phyloP scores from a whole-genome alignment of 2,797 vertebrate species.

The Parauchenoglanis punctatus region DNA sequence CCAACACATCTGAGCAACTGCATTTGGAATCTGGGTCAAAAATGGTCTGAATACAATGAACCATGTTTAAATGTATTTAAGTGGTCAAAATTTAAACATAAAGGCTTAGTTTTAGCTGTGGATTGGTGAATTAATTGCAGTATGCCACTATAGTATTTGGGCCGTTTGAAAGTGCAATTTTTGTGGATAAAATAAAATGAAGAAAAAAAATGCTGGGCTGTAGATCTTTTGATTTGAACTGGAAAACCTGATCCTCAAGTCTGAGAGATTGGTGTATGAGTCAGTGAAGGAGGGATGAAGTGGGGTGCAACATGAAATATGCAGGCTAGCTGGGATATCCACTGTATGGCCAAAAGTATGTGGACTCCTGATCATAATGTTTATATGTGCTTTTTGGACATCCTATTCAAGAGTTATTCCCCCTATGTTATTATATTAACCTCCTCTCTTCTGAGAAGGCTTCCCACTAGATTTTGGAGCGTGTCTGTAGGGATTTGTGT shows the following conservation, averaged over 20 bases:
- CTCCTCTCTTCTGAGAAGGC: not conserved
- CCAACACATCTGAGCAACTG: conserved; percentile 2
- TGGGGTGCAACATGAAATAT: not conserved
- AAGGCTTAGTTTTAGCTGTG: not conserved
- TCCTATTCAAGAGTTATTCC: not conserved
- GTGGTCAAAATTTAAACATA: not conserved
- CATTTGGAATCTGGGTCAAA: conserved; percentile 8
- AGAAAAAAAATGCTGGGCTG: not conserved
- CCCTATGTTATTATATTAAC: not conserved
- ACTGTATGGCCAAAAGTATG: not conserved
- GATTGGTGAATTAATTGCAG: not conserved
- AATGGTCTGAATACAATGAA: not conserved
- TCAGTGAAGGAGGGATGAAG: not conserved
- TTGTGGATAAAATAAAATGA: not conserved
- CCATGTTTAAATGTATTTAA: conserved; percentile 3
- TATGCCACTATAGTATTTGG: not conserved
- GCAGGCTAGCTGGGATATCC: not conserved
- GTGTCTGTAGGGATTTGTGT: not conserved
- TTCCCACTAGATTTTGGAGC: not conserved
- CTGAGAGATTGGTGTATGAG: not conserved
- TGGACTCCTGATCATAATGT: not conserved
- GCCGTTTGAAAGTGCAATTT: too few relatives aligned
- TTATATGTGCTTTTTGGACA: not conserved
- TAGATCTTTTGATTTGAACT: not conserved
- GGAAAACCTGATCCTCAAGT: not conserved